Evolutionary conservation across 2,888 invertebrate genomes (phyloP), one percentile per base, ranked within the genome.

Genomic region (Sesia apiformis): DNA sequence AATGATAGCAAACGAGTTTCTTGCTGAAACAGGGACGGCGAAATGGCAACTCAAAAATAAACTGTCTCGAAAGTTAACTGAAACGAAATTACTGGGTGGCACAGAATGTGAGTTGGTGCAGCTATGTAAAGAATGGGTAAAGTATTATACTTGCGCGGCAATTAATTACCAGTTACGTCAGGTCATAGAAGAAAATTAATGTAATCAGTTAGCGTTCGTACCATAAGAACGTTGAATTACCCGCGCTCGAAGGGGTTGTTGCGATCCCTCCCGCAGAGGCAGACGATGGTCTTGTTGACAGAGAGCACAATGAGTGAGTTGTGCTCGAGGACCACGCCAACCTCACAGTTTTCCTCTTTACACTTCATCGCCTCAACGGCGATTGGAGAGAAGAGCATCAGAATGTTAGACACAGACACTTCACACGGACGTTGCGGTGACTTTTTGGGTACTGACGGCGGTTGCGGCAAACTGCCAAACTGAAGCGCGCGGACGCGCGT

Each of bases 361-460:
- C 90, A 90, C 90, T 90, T 90, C 90, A 90, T 90, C 89, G 89
- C 88, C 84, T 84, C 84, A 60, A 78, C 80, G 84, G 86, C 88
- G 87, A 89, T 85, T 65, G 84, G 82, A 86, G 88, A 80, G 82
- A 87, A 87, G 86, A 86, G 87, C 88, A 88, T 89, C 55, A 56
- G 53, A 54, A 50, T 8, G 43, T 40, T 38, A 40, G 67, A 77
- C 79, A 81, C 81, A 68, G 73, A 74, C 81, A 83, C 81, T 78
- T 73, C 74, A 79, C 76, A 77, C 65, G 59, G 65, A 64, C 67
- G 66, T 62, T 63, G 61, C 61, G 66, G 60, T 66, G 59, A 62
- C 58, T 62, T 53, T 50, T 58, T 68, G 63, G 59, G 65, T 57
- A 68, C 69, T 67, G 67, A 57, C 60, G 58, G 58, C 57, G 58